phyloP scores from a whole-genome alignment of 1,140 invertebrate genomes.

The Phenacoccus solenopsis region DNA sequence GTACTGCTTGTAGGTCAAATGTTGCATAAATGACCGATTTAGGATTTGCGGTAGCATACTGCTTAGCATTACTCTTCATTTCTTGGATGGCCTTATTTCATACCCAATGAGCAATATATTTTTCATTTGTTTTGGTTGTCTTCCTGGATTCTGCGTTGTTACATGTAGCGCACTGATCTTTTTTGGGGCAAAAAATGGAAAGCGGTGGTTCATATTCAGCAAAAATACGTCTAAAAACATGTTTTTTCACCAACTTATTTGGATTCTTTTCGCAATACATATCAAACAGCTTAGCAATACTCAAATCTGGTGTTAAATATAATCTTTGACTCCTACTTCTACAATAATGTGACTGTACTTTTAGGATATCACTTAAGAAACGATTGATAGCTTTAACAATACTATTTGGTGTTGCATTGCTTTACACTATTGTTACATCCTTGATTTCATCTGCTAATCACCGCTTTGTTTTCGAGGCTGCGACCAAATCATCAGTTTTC shows the following conservation, averaged over 20 bases:
- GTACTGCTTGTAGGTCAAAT: too few species aligned
- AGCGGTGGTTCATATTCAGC: constrained; percentile 20
- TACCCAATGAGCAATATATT: constrained; percentile 24
- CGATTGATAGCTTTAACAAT: neutral
- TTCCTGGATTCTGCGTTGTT: constrained; percentile 25
- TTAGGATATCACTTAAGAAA: neutral
- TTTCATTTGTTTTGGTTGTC: constrained; percentile 21
- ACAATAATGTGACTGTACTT: neutral
- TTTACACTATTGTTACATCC: too few species aligned
- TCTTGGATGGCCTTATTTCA: constrained; percentile 25
- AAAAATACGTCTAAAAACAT: constrained; percentile 22
- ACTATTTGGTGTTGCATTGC: neutral
- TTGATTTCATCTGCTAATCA: too few species aligned
- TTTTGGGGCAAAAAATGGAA: constrained; percentile 26
- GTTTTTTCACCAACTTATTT: neutral
- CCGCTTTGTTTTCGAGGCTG: too few species aligned
- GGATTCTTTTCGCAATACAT: neutral
- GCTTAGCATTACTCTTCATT: constrained; percentile 25
- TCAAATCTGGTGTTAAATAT: neutral
- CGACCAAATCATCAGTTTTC: too few species aligned
- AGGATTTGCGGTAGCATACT: constrained; percentile 23
- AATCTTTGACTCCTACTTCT: neutral
- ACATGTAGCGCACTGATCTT: constrained; percentile 28
- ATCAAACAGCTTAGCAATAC: neutral
- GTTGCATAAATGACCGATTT: too few species aligned